Evolutionary conservation across 2,797 vertebrate genomes (phyloP).

Genomic region (Lophius americanus): DNA sequence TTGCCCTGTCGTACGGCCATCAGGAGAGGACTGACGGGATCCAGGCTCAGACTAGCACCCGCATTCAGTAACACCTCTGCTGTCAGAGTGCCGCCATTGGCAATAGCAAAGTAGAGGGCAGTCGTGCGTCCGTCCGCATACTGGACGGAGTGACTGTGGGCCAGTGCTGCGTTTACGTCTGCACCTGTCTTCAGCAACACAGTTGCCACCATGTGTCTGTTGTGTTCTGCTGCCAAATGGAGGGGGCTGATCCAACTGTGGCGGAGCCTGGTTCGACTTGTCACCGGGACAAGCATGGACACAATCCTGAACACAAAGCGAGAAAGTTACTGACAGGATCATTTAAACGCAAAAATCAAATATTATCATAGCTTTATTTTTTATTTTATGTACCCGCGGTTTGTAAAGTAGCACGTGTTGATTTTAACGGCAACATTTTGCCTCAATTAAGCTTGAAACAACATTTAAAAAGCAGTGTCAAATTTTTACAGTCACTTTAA

Average conservation of each 20-base stretch:
- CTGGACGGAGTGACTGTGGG: conserved; percentile 80
- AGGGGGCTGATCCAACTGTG: conserved; percentile 92
- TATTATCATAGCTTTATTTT: too few relatives aligned
- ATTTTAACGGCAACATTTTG: too few relatives aligned
- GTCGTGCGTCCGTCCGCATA: conserved; percentile 89
- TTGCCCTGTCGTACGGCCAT: conserved; percentile 88
- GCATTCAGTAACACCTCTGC: conserved; percentile 87
- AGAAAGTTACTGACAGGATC: not conserved
- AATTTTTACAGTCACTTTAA: too few relatives aligned
- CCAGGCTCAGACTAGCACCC: conserved; percentile 88
- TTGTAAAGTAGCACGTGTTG: too few relatives aligned
- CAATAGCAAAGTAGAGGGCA: conserved; percentile 88
- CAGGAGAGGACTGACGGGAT: conserved; percentile 89
- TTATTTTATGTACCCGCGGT: too few relatives aligned
- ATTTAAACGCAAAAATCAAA: not conserved
- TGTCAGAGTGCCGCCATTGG: conserved; percentile 83
- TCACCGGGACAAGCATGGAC: conserved; percentile 89
- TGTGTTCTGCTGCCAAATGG: conserved; percentile 91
- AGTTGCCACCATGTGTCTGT: conserved; percentile 84
- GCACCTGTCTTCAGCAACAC: conserved; percentile 90
- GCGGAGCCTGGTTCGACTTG: conserved; percentile 88
- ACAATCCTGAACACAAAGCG: conserved; percentile 84
- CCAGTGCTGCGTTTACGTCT: conserved; percentile 88
- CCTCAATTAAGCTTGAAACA: too few relatives aligned
- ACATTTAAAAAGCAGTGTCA: too few relatives aligned